phyloP scores from a whole-genome alignment of 2,797 vertebrate species.

The Channallabes apus region DNA sequence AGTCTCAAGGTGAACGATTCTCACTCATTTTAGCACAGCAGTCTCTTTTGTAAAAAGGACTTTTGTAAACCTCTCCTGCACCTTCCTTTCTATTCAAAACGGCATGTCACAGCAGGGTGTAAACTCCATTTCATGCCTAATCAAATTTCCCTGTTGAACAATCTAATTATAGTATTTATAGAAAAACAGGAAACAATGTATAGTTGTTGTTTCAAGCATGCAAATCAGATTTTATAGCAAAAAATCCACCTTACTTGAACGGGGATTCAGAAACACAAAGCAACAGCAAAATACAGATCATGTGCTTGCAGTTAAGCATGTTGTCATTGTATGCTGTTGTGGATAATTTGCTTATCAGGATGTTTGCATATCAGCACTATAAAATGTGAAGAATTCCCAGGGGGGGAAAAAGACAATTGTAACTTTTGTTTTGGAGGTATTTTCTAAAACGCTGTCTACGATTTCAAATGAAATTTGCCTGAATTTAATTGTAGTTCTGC shows the following conservation, averaged over 20 bases:
- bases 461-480: slow-evolving; percentile 4
- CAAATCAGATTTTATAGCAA: slow-evolving; percentile 2
- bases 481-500: slow-evolving; percentile 14
- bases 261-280: background rate
- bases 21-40: slow-evolving; percentile 2
- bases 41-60: background rate
- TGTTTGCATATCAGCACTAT: background rate
- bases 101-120: slow-evolving; percentile 32
- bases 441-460: background rate
- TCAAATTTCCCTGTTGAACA: background rate
- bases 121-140: slow-evolving; percentile 24
- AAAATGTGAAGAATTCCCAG: background rate
- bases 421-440: background rate
- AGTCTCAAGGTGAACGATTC: background rate
- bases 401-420: background rate
- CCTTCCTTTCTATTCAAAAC: slow-evolving; percentile 15
- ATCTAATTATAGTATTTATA: slow-evolving; percentile 22
- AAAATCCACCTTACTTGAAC: background rate
- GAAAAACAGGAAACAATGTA: background rate
- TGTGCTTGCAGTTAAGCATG: background rate
- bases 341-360: background rate
- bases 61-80: slow-evolving; percentile 9
- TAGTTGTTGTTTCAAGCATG: background rate
- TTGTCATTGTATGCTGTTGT: background rate
- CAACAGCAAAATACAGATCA: background rate